Percentiles rank a stretch among this genome's conserved stretches.
phyloP scores from a whole-genome alignment of 2,113 vertebrate genomes.

The Conger conger region DNA sequence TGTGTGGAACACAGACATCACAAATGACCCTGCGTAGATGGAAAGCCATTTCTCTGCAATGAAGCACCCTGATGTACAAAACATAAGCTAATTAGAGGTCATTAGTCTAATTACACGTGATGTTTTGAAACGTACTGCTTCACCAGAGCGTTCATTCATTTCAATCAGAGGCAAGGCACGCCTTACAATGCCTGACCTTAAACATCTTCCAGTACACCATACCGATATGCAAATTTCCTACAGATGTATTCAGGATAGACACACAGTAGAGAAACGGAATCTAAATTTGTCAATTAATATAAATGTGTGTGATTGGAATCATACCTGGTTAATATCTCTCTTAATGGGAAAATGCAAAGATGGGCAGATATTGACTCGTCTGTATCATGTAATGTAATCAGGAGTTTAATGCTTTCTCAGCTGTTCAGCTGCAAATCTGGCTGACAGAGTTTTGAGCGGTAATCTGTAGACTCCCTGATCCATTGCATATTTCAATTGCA shows the following conservation, averaged over 20 bases:
- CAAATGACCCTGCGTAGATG: not conserved
- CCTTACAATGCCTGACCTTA: not conserved
- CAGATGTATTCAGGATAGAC: not conserved
- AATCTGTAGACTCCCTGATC: too few species aligned
- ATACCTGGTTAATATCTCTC: not conserved
- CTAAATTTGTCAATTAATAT: not conserved
- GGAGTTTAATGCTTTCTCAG: not conserved
- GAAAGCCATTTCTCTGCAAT: not conserved
- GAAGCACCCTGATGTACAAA: not conserved
- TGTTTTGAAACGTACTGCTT: not conserved
- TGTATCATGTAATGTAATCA: not conserved
- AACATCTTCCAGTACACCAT: not conserved
- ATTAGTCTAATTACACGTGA: not conserved
- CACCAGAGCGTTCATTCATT: not conserved
- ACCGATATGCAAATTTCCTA: not conserved
- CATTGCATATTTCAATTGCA: too few species aligned
- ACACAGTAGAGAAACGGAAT: not conserved
- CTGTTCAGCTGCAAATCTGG: not conserved
- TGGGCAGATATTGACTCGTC: not conserved
- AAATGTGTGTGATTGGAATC: not conserved
- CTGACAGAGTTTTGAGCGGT: too few species aligned
- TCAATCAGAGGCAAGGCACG: not conserved
- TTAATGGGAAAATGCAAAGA: not conserved
- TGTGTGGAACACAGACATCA: not conserved
- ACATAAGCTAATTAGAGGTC: not conserved